These are phyloP conservation scores for Panorpa germanica DNA, from an alignment of 2,888 invertebrate genomes.

Conservation along the genomic window DNA sequence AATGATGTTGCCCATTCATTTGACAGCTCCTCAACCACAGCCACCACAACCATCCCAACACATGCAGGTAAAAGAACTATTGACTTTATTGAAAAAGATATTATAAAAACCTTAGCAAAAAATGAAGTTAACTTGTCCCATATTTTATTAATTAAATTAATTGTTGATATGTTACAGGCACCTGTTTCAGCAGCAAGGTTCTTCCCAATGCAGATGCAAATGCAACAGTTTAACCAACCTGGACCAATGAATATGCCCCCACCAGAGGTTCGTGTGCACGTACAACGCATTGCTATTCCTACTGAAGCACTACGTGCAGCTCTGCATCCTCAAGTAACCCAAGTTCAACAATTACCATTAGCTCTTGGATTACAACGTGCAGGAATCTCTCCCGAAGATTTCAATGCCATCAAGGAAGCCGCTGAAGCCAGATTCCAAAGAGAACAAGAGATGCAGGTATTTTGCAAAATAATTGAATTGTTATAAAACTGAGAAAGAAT, in stretches of 20 bases:
- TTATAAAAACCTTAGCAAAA: no score
- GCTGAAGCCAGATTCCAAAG: slow-evolving; percentile 24
- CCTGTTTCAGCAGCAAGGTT: no score
- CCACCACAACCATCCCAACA: slow-evolving; percentile 13
- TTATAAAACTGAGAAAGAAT: no score
- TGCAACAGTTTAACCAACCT: no score
- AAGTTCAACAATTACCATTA: slow-evolving; percentile 23
- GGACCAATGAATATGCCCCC: slow-evolving; percentile 10
- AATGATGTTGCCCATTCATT: no score
- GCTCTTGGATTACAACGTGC: slow-evolving; percentile 22
- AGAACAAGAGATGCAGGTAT: no score
- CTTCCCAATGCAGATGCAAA: no score
- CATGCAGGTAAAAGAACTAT: slow-evolving; percentile 13
- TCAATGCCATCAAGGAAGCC: slow-evolving; percentile 24
- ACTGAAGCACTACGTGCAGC: slow-evolving; percentile 13
- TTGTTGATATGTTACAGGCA: no score
- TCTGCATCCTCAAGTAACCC: slow-evolving; percentile 11
- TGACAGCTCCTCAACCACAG: slow-evolving; percentile 14
- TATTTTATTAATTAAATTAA: no score
- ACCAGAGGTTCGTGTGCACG: slow-evolving; percentile 23
- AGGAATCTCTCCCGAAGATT: slow-evolving; percentile 24
- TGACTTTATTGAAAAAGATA: no score
- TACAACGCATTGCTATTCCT: slow-evolving; percentile 28
- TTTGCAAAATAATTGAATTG: no score
- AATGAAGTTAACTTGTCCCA: no score